Evolutionary conservation across 2,113 vertebrate genomes (phyloP).

Genomic region (Syngnathus typhle): DNA sequence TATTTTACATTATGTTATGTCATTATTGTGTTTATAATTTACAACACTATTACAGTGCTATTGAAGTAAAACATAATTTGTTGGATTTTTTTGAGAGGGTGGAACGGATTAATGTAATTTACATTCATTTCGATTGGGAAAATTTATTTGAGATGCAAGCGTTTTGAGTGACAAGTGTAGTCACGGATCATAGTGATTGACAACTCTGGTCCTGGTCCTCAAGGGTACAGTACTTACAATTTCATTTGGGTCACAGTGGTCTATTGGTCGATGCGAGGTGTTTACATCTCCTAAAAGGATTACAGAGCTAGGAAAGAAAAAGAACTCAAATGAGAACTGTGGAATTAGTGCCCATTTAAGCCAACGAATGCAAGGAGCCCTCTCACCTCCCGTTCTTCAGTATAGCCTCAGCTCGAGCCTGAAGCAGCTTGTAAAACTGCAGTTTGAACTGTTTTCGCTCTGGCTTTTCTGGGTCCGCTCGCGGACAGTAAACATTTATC

Average conservation of each 20-base stretch:
- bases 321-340: constrained; percentile 1
- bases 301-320: constrained; percentile 72
- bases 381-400: constrained; percentile 74
- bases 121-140: no score
- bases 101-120: no score
- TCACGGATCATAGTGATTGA: no score
- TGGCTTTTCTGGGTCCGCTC: constrained; percentile 79
- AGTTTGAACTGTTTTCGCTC: constrained; percentile 80
- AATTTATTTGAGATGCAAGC: no score
- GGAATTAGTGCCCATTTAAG: background rate
- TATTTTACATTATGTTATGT: no score
- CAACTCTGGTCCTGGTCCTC: no score
- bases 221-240: constrained; percentile 64
- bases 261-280: constrained; percentile 79
- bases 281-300: constrained; percentile 86
- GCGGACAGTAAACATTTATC: constrained; percentile 86
- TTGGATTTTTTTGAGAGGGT: no score
- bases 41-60: no score
- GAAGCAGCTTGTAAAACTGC: constrained; percentile 80
- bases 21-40: no score
- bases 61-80: no score
- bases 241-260: constrained; percentile 81
- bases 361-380: background rate
- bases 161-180: no score
- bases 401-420: constrained; percentile 76